A percentile compares a stretch with the other conserved stretches of the same genome.
Evolutionary conservation across 1,140 invertebrate genomes (phyloP).

Genomic region (Brachionus rotundiformis): DNA sequence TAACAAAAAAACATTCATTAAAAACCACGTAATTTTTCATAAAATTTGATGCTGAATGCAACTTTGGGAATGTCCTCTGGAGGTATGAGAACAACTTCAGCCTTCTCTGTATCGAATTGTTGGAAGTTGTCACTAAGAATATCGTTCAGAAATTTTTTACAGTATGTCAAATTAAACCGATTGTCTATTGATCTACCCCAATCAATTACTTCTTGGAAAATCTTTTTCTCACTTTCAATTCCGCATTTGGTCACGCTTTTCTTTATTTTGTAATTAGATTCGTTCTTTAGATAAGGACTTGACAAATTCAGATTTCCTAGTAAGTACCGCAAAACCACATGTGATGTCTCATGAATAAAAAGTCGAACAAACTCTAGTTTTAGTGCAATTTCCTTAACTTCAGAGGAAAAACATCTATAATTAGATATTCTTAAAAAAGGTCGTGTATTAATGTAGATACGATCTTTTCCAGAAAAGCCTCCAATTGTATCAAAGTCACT

Average conservation of each 20-base stretch:
- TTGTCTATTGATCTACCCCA: neutral
- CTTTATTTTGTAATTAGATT: neutral
- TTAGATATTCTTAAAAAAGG: neutral
- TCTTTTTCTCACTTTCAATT: conserved; percentile 19
- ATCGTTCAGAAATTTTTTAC: conserved; percentile 20
- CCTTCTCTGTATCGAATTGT: conserved; percentile 11
- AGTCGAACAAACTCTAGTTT: neutral
- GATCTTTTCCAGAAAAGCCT: conserved; percentile 23
- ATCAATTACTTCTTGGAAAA: neutral
- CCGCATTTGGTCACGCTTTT: neutral
- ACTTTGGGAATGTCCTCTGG: neutral
- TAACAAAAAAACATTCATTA: neutral
- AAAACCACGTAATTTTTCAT: neutral
- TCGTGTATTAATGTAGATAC: conserved; percentile 5
- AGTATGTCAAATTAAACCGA: neutral
- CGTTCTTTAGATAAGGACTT: neutral
- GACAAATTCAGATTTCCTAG: neutral
- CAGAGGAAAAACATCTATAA: neutral
- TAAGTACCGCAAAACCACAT: neutral
- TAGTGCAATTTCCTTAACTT: conserved; percentile 9
- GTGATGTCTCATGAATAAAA: conserved; percentile 8
- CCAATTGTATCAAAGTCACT: neutral
- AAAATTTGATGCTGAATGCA: neutral
- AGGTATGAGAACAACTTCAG: neutral
- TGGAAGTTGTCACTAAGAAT: neutral